Base-by-base conservation (phyloP, 1,140 invertebrate species). In the Zaprionus nigranus region DNA sequence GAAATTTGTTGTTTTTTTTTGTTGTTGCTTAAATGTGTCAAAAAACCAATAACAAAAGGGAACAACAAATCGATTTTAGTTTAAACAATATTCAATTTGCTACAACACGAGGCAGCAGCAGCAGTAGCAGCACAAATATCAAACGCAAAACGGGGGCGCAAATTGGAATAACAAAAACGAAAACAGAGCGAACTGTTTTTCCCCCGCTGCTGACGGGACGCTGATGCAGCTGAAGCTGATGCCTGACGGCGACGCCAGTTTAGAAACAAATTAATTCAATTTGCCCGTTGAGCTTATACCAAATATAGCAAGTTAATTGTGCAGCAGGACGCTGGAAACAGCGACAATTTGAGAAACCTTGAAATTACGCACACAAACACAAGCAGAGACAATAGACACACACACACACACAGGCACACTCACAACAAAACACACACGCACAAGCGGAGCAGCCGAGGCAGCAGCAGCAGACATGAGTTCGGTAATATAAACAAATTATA, bases 401-500 rank as follows among this genome's bases (percentile, higher is more conserved):
- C 38, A 63, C 22, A 58, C 28, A 63, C 28, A 30, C 28, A 68
- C 36, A 57, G 54, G 36, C 49, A 24, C 61, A 66, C 51, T 30
- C 36, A 43, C 59, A 28, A 26, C 24, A 26, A 26, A 26, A 26
- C 24, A 26, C 24, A 22, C 38, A 60, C 43, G 34, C 66, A 65
- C 69, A 63, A 38, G n/a, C 54, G 43, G 17, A 66, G 28, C 30
- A 66, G 17, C 64, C 56, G 34, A 78, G 62, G 46, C 75, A 40
- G 76, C 28, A 64, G 66, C 75, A 40, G 76, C 28, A 64, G 66
- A 58, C 70, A 87, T 87, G 84, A 87, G 84, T 81, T 87, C 84
- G 84, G 84, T 87, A 87, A 86, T 66, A 64, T 87, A 82, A 81
- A 75, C 82, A 83, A 82, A 67, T 43, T 43, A 26, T 34, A 34